Base-by-base conservation (phyloP, 2,888 invertebrate species). In the Phlogophora meticulosa region DNA sequence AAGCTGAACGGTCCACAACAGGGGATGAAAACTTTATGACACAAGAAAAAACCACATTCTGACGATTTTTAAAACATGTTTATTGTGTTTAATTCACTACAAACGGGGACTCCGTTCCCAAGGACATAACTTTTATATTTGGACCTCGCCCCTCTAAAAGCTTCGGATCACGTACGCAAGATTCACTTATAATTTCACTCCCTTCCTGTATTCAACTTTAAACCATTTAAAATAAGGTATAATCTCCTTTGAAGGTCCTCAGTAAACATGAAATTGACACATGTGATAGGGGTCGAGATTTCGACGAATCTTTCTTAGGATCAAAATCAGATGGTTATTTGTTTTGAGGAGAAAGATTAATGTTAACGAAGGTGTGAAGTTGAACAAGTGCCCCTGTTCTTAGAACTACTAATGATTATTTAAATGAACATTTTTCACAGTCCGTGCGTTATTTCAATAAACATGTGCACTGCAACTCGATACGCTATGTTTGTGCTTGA, bases 361-460 rank as follows among this genome's bases (percentile, higher is more conserved):
- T 93, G 89, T 86, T 80, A 75, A 80, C 55, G 57, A 86, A 93
- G 91, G 93, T 92, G 94, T 92, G 90, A 93, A 93, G 83, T 87
- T 87, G 76, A n/a, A 78, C 75, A 77, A 84, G 76, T 76, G 81
- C 52, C 63, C 78, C 75, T 78, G 56, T 83, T 85, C 85, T 87
- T 85, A 78, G 83, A 82, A 83, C 43, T 40, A 9, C 77, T 66
- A 81, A 87, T 88, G 87, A 75, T 73, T 65, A 73, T 79, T 77
- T 77, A 73, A 79, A 65, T 72, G 60, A 59, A 62, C 28, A 73
- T 72, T 72, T 76, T 78, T 77, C 70, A 76, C 78, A 76, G 67
- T 71, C 66, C 51, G 28, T 69, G 42, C 43, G 57, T 57, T 71
- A 63, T 80, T 83, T 79, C 59, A 64, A 59, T 48, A 72, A 76